Evolutionary conservation across 2,113 vertebrate species (phyloP).

Genomic region (Cyphomyrus plagiostoma): DNA sequence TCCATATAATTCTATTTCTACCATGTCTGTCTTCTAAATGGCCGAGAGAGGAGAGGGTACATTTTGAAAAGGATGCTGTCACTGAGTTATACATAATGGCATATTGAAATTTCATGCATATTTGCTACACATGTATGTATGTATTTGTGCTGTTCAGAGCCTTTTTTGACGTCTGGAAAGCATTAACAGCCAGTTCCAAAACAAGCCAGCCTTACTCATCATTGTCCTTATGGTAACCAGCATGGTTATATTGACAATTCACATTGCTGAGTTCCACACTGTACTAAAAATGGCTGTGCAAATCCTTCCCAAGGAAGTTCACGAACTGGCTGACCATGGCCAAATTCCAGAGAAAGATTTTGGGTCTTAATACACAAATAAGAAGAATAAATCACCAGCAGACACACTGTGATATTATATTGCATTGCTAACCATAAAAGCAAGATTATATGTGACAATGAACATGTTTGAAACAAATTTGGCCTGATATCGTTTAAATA

Average conservation of each 20-base stretch:
- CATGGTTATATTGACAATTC: slow-evolving; percentile 58
- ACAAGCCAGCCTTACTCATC: slow-evolving; percentile 51
- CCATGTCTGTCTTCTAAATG: not conserved
- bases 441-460: not conserved
- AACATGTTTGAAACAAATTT: not conserved
- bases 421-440: not conserved
- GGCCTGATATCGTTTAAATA: not conserved
- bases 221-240: slow-evolving; percentile 51
- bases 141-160: not conserved
- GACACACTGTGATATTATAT: slow-evolving; percentile 10
- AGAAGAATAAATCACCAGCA: slow-evolving; percentile 11
- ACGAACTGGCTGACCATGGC: slow-evolving; percentile 39
- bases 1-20: not conserved
- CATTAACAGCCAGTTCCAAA: slow-evolving; percentile 43
- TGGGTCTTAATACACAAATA: not conserved
- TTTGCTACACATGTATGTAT: not conserved
- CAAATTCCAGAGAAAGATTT: slow-evolving; percentile 31
- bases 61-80: not conserved
- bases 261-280: slow-evolving; percentile 54
- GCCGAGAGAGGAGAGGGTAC: not conserved
- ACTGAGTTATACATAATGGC: not conserved
- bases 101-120: not conserved
- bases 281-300: slow-evolving; percentile 57
- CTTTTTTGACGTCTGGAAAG: slow-evolving; percentile 44
- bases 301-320: slow-evolving; percentile 47